phyloP scores from a whole-genome alignment of 2,888 invertebrate genomes.

The Drosophila mimica region DNA sequence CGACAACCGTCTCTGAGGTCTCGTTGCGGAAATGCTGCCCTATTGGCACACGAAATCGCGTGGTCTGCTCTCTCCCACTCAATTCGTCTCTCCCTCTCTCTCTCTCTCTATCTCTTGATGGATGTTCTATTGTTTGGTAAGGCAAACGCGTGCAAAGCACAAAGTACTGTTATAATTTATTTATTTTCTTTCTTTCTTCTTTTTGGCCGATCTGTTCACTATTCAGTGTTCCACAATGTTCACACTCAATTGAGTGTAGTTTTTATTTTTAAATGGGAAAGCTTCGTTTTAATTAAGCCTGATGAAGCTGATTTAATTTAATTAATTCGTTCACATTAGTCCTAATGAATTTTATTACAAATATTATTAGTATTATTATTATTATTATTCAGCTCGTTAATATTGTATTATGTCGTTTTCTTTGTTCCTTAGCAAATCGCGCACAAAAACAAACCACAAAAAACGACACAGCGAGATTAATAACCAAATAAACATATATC shows the following conservation, averaged over 20 bases:
- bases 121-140: conserved; percentile 55
- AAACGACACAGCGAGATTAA: not conserved
- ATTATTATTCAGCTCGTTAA: conserved; percentile 4
- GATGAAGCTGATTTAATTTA: conserved; percentile 80
- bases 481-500: not conserved
- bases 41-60: conserved; percentile 54
- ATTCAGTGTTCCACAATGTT: conserved; percentile 43
- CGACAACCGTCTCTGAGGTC: conserved; percentile 13
- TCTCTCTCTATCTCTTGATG: conserved; percentile 2
- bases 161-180: conserved; percentile 33
- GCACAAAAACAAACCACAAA: not conserved
- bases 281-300: conserved; percentile 77
- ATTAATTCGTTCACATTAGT: conserved; percentile 62
- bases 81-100: not conserved
- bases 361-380: not conserved
- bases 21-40: conserved; percentile 48
- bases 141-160: conserved; percentile 39
- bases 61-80: conserved; percentile 28
- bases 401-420: not conserved
- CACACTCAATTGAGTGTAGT: conserved; percentile 74
- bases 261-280: conserved; percentile 65
- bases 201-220: conserved; percentile 25
- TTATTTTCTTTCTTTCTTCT: conserved; percentile 23
- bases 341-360: conserved; percentile 76
- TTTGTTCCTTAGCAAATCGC: not conserved